phyloP scores from a whole-genome alignment of 2,888 invertebrate genomes.

The Agrilus cyanescens region DNA sequence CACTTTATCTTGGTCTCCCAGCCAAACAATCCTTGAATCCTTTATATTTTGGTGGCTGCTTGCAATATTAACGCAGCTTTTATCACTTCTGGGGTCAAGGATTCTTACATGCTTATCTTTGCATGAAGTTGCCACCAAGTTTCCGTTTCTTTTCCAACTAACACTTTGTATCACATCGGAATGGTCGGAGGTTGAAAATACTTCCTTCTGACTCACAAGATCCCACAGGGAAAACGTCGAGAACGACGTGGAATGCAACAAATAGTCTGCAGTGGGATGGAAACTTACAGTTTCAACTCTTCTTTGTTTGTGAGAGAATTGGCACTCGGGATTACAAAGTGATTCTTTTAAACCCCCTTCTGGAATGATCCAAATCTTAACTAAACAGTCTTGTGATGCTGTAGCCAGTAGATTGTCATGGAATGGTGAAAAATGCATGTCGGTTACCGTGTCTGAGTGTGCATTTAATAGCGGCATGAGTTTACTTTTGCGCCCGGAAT shows the following conservation, averaged over 20 bases:
- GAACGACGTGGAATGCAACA: conserved; percentile 78
- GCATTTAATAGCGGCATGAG: conserved; percentile 77
- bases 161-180: conserved; percentile 80
- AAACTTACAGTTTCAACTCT: conserved; percentile 84
- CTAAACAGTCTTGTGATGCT: conserved; percentile 78
- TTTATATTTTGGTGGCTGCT: conserved; percentile 83
- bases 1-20: conserved; percentile 72
- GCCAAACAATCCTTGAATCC: conserved; percentile 84
- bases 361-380: conserved; percentile 86
- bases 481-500: conserved; percentile 81
- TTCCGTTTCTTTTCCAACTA: conserved; percentile 84
- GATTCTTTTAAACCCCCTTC: conserved; percentile 65
- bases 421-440: conserved; percentile 92
- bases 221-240: conserved; percentile 80
- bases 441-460: conserved; percentile 84
- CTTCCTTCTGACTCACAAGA: conserved; percentile 67
- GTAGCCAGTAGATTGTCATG: conserved; percentile 87
- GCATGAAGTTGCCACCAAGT: conserved; percentile 70
- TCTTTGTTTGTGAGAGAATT: conserved; percentile 70
- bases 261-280: conserved; percentile 80
- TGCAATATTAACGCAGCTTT: conserved; percentile 48
- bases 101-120: conserved; percentile 85
- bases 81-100: conserved; percentile 64
- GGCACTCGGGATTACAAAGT: conserved; percentile 65
- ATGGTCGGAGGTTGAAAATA: conserved; percentile 58